These are phyloP conservation scores for Microtus ochrogaster DNA, from an alignment of 2,113 vertebrate genomes.

Conservation along the genomic window DNA sequence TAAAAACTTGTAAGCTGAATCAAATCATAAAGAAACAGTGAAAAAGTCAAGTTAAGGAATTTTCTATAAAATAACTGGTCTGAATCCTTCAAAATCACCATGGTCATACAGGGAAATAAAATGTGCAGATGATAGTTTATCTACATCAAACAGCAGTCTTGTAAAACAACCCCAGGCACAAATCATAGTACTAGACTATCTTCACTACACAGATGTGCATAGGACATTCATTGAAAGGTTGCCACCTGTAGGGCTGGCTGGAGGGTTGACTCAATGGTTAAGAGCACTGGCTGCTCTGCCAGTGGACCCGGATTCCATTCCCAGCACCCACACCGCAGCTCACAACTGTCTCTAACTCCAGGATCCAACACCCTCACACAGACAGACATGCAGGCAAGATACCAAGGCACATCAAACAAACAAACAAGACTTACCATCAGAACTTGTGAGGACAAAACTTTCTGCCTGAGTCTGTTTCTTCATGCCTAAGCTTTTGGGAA, in stretches of 20 bases:
- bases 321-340: background rate
- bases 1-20: conserved; percentile 31
- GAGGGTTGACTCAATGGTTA: background rate
- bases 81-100: conserved; percentile 14
- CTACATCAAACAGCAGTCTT: conserved; percentile 12
- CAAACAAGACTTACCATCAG: conserved; percentile 90
- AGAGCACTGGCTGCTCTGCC: background rate
- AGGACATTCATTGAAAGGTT: conserved; percentile 75
- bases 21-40: conserved; percentile 29
- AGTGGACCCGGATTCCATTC: background rate
- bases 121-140: background rate
- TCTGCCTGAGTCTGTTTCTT: conserved; percentile 95
- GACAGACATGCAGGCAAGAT: background rate
- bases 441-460: conserved; percentile 95
- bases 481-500: conserved; percentile 91
- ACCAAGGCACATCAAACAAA: background rate
- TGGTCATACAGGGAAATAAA: conserved; percentile 47
- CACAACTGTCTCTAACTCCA: background rate
- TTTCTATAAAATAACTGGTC: conserved; percentile 40
- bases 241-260: conserved; percentile 90
- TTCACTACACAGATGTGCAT: conserved; percentile 23
- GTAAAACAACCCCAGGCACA: conserved; percentile 52
- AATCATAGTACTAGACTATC: background rate
- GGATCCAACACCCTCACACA: background rate
- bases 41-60: background rate